These are phyloP conservation scores for Stomorhina lunata DNA, from an alignment of 2,888 invertebrate species.

Conservation along the genomic window DNA sequence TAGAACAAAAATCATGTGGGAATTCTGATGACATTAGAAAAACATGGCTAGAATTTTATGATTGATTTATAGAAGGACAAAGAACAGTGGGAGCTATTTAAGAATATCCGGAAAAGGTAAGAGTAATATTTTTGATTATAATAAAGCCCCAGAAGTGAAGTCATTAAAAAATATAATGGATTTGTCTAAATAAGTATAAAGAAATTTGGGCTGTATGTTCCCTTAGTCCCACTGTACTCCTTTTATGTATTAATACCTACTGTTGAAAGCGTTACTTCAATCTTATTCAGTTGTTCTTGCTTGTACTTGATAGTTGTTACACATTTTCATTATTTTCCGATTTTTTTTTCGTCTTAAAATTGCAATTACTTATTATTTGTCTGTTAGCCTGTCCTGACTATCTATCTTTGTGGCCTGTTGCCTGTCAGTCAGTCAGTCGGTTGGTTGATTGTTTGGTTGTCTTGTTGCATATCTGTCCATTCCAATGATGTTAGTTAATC, in stretches of 20 bases:
- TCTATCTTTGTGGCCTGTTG: background rate
- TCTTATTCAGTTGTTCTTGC: conserved; percentile 1
- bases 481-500: conserved; percentile 33
- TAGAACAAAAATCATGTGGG: background rate
- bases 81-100: no score
- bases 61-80: no score
- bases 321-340: conserved; percentile 30
- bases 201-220: no score
- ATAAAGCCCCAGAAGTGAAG: no score
- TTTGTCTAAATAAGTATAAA: no score
- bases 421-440: background rate
- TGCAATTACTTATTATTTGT: conserved; percentile 43
- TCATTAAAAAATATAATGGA: no score
- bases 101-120: no score
- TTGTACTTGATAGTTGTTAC: conserved; percentile 7
- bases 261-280: background rate
- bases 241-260: background rate
- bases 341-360: background rate
- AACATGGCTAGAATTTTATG: no score
- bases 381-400: background rate
- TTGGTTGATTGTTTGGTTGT: background rate
- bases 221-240: no score
- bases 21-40: no score
- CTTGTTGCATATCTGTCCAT: background rate
- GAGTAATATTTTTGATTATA: no score